Base-by-base conservation (phyloP, 1,140 invertebrate genomes). In the Drosophila burlai region DNA sequence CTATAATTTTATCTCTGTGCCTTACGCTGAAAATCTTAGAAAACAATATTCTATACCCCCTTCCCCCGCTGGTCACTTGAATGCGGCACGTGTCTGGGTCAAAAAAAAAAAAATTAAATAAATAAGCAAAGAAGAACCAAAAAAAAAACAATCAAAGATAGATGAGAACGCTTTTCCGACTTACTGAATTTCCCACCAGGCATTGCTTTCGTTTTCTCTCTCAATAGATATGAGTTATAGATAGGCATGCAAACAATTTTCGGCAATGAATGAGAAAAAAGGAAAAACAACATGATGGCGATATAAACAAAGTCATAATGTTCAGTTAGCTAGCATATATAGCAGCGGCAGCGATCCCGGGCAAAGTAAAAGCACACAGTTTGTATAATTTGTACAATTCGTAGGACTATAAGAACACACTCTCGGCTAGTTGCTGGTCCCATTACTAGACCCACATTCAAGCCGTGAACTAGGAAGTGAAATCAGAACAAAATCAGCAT, bases 301-400 rank as follows among this genome's bases (percentile, higher is more conserved):
- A 50, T 21, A 60, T 72, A 73, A 74, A 74, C 71, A 73, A 73
- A 68, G 49, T 68, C 67, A 71, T 68, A 71, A 71, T 43, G 42
- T 67, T 69, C 67, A 67, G 29, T 67, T 67, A 54, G 63, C 29
- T 67, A 69, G 47, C 64, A 67, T 68, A 68, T 69, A 62, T 61
- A 49, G 24, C 29, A 29, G 29, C 15, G 16, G 29, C 29, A 26
- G 47, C 1, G 16, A 52, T 46, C 66, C 67, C 67, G 67, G 67
- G 67, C 40, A 55, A 68, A 34, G 54, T 38, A 57, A 57, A 40
- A 6, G 24, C 36, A 40, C 36, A 57, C 21, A 57, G 16, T 55
- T 55, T 2, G 46, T 49, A 21, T 16, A 50, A 29, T 29, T 26
- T 15, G 24, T 26, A 40, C 16, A 40, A 50, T 66, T 31, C 29